Evolutionary conservation across 2,888 invertebrate genomes (phyloP).

Genomic region (Oxycera nigricornis): DNA sequence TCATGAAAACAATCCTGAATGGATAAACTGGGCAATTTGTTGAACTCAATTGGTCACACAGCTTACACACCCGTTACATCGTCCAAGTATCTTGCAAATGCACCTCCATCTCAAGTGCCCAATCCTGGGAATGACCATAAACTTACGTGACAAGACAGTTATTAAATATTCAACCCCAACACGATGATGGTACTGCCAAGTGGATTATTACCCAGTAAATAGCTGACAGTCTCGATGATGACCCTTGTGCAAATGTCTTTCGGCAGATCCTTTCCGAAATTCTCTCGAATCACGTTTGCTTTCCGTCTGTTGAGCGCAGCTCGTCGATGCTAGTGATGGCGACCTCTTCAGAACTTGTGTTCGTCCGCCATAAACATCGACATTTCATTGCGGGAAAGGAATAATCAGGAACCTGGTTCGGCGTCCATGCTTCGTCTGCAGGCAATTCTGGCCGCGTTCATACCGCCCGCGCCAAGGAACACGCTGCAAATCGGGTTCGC

Average conservation of each 20-base stretch:
- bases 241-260: constrained; percentile 19
- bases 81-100: too few relatives aligned
- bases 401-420: constrained; percentile 14
- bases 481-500: not conserved
- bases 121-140: constrained; percentile 10
- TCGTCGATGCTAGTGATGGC: constrained; percentile 2
- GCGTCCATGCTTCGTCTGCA: not conserved
- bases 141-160: constrained; percentile 15
- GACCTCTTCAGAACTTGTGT: too few relatives aligned
- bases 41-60: too few relatives aligned
- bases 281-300: constrained; percentile 18
- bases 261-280: constrained; percentile 21
- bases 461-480: not conserved
- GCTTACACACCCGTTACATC: too few relatives aligned
- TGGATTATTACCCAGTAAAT: not conserved
- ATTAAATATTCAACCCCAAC: constrained; percentile 30
- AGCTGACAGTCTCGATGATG: constrained; percentile 21
- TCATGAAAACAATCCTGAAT: too few relatives aligned
- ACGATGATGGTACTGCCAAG: not conserved
- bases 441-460: not conserved
- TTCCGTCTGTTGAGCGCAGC: not conserved
- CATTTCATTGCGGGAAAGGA: constrained; percentile 35
- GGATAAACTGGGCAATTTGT: too few relatives aligned
- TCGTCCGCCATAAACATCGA: constrained; percentile 32
- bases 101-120: constrained; percentile 14